Base-by-base conservation (phyloP, 2,888 invertebrate genomes). In the Nephrotoma flavescens region DNA sequence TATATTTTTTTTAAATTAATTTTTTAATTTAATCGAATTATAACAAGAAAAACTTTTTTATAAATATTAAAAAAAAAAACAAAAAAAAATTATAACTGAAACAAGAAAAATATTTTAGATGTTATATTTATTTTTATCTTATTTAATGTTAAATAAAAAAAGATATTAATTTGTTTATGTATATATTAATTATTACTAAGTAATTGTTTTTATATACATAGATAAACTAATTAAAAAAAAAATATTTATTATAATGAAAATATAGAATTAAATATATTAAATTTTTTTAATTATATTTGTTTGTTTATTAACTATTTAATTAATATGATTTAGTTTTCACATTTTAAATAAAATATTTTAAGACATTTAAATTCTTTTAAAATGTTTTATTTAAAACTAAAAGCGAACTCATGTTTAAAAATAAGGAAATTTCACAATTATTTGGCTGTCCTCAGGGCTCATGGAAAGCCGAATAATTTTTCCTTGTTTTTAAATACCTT, bases 361-460 rank as follows among this genome's bases (percentile, higher is more conserved):
- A 71, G 71, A 71, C 71, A 57, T 15, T 15, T 57, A 19, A 9
- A 71, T 12, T 31, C 19, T 71, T 31, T 71, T 71, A 31, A 71
- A 71, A 71, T 71, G 9, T 71, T 71, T 71, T 71, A 71, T 71
- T 31, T 31, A 71, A 71, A 71, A 31, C 7, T 31, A 31, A 31
- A 41, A 83, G 11, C 19, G 42, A 15, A 12, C 83, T 19, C 1
- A 83, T 9, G 31, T 83, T 15, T 71, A 83, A 86, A 83, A 83
- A 42, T 42, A 9, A 7, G 42, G 42, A 44, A 45, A 84, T 45
- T 85, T 7, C 0, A 15, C 15, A 47, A 83, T 15, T 84, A 44
- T 90, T 90, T 89, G 90, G 88, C 88, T 89, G 89, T 90, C 89
- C 90, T 89, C 89, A 89, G 91, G 91, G 91, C 91, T 91, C 91